Evolutionary conservation across 2,888 invertebrate genomes (phyloP), one percentile per base, ranked within the genome.

Genomic region (Melinaea menophilus): DNA sequence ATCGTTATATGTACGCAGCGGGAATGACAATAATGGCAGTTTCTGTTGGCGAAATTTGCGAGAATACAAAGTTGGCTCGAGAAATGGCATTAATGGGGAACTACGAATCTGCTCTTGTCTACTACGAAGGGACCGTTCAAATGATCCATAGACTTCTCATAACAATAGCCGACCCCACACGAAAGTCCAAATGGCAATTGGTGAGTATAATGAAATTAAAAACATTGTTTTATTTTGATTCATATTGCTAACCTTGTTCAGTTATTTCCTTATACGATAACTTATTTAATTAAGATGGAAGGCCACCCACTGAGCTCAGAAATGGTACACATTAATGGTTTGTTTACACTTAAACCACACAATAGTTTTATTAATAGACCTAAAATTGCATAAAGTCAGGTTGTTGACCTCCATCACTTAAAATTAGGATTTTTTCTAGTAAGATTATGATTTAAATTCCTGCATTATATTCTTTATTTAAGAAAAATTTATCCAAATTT

Each of bases 51-150:
- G 97, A 97, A 92, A 97, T 98, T 89, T 95, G 95, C 92, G 98
- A 98, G 91, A 98, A 98, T 91, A 96, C 98, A 66, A 97, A 97
- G 88, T 89, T 98, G 86, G 99, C 98, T 64, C 93, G 99, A 79
- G 98, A 99, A 92, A 96, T 96, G 95, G 97, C 98, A 68, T 91
- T 99, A 78, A 94, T 97, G 81, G 98, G 99, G 33, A 97, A 98
- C 87, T 99, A 99, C 82, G 98, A 99, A 79, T 96, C 96, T 69
- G 96, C 99, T 34, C 93, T 95, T 72, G 96, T 98, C 64, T 98
- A 98, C 86, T 98, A 98, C 82, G 96, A 98, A 84, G 97, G 97
- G 60, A 95, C 96, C 9, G 93, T 98, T 64, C 97, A 97, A 83
- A 96, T 98, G 92, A 95, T 99, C 75, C 95, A 96, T 76, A 93